These are phyloP conservation scores for Ictidomys tridecemlineatus DNA, from an alignment of 2,113 vertebrate species.

Conservation along the genomic window DNA sequence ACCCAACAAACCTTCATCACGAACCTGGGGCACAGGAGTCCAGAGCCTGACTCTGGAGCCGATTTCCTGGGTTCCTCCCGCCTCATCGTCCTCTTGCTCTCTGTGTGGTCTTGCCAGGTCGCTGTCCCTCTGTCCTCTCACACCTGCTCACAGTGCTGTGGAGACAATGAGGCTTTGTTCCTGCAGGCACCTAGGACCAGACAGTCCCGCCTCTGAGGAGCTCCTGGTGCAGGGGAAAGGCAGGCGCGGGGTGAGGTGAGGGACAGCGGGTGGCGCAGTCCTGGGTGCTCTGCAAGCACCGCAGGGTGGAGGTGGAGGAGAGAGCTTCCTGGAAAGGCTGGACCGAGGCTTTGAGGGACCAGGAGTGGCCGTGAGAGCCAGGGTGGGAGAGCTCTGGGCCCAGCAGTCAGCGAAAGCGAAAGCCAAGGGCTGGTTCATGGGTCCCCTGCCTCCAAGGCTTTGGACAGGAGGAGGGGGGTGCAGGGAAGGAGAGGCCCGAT, in stretches of 20 bases:
- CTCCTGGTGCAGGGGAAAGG: neutral
- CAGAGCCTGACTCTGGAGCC: neutral
- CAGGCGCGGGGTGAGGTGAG: neutral
- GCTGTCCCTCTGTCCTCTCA: neutral
- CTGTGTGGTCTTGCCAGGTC: neutral
- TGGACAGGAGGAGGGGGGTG: neutral
- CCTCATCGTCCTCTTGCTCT: neutral
- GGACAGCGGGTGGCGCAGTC: neutral
- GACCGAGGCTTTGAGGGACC: neutral
- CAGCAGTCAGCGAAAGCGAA: too few species aligned
- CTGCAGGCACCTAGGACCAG: neutral
- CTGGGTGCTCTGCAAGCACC: neutral
- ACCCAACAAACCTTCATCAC: neutral
- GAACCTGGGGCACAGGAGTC: neutral
- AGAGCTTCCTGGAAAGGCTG: neutral
- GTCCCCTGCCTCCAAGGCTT: neutral
- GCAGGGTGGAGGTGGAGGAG: fast-evolving
- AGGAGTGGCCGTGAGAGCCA: neutral
- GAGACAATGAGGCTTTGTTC: neutral
- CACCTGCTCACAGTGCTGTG: neutral
- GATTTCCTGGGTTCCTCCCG: too few species aligned
- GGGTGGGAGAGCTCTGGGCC: neutral
- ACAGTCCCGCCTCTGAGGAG: neutral
- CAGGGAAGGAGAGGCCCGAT: too few species aligned
- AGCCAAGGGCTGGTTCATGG: neutral